Conservation (phyloP, 2,888 invertebrate species). For the Leptinotarsa juncta region DNA sequence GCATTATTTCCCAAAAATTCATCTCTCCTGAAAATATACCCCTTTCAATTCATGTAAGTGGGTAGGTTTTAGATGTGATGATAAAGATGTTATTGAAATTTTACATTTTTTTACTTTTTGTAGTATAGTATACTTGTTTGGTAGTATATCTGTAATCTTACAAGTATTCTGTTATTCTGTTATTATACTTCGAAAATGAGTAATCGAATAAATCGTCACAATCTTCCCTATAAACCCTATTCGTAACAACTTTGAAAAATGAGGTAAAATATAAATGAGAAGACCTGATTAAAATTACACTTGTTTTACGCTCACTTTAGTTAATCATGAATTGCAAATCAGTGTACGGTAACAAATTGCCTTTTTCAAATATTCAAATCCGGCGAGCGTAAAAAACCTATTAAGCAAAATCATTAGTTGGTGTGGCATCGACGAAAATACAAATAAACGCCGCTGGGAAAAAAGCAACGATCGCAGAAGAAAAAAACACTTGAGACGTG, state of each 20-base stretch:
- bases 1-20: no score
- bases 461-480: slow-evolving; percentile 34
- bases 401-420: slow-evolving; percentile 37
- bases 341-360: slow-evolving; percentile 1
- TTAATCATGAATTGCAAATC: slow-evolving; percentile 7
- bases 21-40: no score
- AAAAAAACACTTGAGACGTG: slow-evolving; percentile 50
- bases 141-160: no score
- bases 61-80: no score
- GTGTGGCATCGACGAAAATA: slow-evolving; percentile 35
- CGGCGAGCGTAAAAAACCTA: slow-evolving; percentile 40
- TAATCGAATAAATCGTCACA: no score
- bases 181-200: no score
- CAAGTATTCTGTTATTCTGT: no score
- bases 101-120: no score
- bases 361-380: slow-evolving; percentile 33
- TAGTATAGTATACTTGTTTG: no score
- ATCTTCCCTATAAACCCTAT: no score
- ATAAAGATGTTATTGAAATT: no score
- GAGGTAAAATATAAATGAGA: neutral
- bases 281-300: neutral
- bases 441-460: slow-evolving; percentile 36
- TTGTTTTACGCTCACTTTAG: slow-evolving; percentile 5
- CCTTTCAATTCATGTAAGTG: no score
- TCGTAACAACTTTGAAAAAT: neutral